Percentiles rank a stretch among this genome's conserved stretches.
Evolutionary conservation across 2,113 vertebrate species (phyloP).

Genomic region (Lepisosteus oculatus): DNA sequence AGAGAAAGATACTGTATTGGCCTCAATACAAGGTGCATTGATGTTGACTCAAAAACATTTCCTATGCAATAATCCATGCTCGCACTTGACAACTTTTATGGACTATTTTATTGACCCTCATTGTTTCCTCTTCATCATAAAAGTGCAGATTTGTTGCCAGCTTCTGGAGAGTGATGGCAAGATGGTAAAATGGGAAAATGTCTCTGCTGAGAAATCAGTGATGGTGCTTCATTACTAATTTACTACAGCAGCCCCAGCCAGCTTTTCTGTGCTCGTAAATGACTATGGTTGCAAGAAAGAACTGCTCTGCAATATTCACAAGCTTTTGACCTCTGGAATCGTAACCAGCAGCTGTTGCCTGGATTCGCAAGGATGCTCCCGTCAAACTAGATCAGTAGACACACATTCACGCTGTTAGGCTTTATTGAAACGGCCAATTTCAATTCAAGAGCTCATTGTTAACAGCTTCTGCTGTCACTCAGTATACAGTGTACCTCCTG

Average conservation of each 20-base stretch:
- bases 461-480: too few relatives aligned
- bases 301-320: constrained; percentile 7
- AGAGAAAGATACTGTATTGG: not conserved
- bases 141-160: constrained; percentile 1
- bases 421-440: too few relatives aligned
- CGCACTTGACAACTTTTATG: constrained; percentile 44
- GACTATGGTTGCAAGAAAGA: constrained; percentile 3
- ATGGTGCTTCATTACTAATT: constrained; percentile 12
- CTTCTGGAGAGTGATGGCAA: not conserved
- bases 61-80: constrained; percentile 19
- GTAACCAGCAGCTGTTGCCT: constrained; percentile 51
- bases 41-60: not conserved
- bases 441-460: too few relatives aligned
- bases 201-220: not conserved
- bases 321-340: constrained; percentile 20
- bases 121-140: constrained; percentile 9
- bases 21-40: too few relatives aligned
- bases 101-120: constrained; percentile 24
- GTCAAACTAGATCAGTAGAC: too few relatives aligned
- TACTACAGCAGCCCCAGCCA: not conserved
- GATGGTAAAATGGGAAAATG: not conserved
- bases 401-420: too few relatives aligned
- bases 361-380: constrained; percentile 30
- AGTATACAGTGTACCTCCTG: too few relatives aligned
- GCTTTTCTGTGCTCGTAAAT: not conserved